Base-by-base conservation (phyloP, 2,888 invertebrate genomes). In the Eubasilissa splendida region DNA sequence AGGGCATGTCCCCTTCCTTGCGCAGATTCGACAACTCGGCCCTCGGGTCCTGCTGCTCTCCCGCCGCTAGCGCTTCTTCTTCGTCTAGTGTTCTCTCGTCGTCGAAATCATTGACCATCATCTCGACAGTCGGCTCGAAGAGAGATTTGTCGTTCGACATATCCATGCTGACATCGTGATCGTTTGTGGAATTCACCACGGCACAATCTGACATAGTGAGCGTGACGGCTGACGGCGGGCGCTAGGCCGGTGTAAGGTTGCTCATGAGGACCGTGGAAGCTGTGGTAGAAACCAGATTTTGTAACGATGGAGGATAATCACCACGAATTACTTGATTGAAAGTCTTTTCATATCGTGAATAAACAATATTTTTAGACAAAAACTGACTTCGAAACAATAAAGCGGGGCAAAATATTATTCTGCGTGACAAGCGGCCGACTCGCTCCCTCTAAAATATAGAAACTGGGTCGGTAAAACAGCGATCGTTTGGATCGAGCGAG, bases 81-180 rank as follows among this genome's bases (percentile, higher is more conserved):
- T 99, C 98, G 88, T 98, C 98, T 87, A 99, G 88, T 83, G 98
- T 99, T 87, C 96, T 93, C 88, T 99, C 99, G 91, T 99, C 98
- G 89, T 99, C 99, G 90, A 96, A 98, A 89, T 98, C 98, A 93
- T 98, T 96, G 84, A 98, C 95, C 92, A 98, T 95, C 97, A 98
- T 97, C 89, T 98, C 98, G 87, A 97, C 94, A 84, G 96, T 94
- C 84, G 98, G 97, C 89, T 97, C 97, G 91, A 98, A 97, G 86
- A 95, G 91, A 85, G 91, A 89, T 87, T 90, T 90, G 85, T 91
- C 91, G 88, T 88, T 89, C 86, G 90, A 90, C 90, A 90, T 90
- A 85, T 90, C 90, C 79, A 74, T 76, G 86, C 88, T 90, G 87
- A 89, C 90, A 90, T 90, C 90, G 87, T 90, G 91, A 87, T 90